These are phyloP conservation scores for Synergus laeviventris DNA, from an alignment of 2,888 invertebrate species.

Conservation along the genomic window DNA sequence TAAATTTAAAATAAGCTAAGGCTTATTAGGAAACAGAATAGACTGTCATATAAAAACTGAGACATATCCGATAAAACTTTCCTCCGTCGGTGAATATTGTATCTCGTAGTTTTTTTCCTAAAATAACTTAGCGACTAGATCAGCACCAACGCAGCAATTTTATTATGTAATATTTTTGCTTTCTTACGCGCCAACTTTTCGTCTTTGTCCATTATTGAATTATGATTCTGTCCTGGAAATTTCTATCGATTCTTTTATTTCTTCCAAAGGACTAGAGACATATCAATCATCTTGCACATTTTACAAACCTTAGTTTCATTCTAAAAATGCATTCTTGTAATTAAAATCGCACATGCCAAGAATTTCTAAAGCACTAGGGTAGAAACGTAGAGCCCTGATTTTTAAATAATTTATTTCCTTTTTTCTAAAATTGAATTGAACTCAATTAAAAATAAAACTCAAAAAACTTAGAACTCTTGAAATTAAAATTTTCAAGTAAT, in stretches of 20 bases:
- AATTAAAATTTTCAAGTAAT: too few species aligned
- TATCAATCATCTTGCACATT: not conserved
- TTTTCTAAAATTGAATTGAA: too few species aligned
- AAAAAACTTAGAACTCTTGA: too few species aligned
- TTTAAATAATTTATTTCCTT: not conserved
- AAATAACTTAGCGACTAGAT: slow-evolving; percentile 6
- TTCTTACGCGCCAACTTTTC: not conserved
- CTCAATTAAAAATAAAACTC: too few species aligned
- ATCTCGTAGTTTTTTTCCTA: slow-evolving; percentile 1
- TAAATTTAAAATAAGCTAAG: slow-evolving; percentile 11
- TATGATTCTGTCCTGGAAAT: not conserved
- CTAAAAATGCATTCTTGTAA: not conserved
- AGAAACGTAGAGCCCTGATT: not conserved
- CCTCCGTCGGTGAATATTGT: slow-evolving; percentile 5
- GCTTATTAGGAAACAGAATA: slow-evolving; percentile 23
- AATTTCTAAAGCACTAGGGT: not conserved
- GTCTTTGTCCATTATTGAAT: not conserved
- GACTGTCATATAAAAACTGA: slow-evolving; percentile 31
- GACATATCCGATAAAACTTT: slow-evolving; percentile 29
- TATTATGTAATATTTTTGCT: not conserved
- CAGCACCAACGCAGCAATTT: slow-evolving; percentile 24
- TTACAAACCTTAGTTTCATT: not conserved
- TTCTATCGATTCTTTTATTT: not conserved
- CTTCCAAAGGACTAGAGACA: slow-evolving; percentile 12
- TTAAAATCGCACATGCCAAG: not conserved